A percentile compares a stretch with the other conserved stretches of the same genome.
phyloP scores from a whole-genome alignment of 2,888 invertebrate genomes.

The Brachypalpus laphriformis region DNA sequence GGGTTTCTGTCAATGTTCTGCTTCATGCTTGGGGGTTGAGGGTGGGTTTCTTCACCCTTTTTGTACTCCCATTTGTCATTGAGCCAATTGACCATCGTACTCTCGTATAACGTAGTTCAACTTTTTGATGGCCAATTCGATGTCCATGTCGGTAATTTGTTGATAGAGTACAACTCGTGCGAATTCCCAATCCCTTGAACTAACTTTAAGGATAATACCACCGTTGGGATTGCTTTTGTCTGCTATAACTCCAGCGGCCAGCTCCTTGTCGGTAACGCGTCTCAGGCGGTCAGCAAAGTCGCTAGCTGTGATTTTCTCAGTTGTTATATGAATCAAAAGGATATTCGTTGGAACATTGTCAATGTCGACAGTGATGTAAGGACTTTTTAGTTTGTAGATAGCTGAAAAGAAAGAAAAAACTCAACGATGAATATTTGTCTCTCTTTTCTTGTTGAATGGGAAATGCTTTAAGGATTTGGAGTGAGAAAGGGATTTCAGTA shows the following conservation, averaged over 20 bases:
- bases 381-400: constrained; percentile 85
- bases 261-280: constrained; percentile 82
- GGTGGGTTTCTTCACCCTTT: neutral
- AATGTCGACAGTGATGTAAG: constrained; percentile 86
- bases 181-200: constrained; percentile 85
- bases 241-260: constrained; percentile 84
- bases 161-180: constrained; percentile 89
- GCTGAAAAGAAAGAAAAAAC: constrained; percentile 81
- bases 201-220: constrained; percentile 85
- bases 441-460: neutral
- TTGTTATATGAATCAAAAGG: constrained; percentile 86
- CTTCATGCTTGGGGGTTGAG: neutral
- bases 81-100: constrained; percentile 81
- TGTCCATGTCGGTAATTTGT: constrained; percentile 87
- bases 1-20: constrained; percentile 34
- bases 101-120: constrained; percentile 87
- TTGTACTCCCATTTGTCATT: constrained; percentile 56
- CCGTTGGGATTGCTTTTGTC: constrained; percentile 75
- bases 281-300: constrained; percentile 85
- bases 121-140: constrained; percentile 88
- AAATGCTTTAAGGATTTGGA: neutral
- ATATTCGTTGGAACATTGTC: constrained; percentile 89
- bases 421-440: neutral
- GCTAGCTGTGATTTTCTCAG: constrained; percentile 84
- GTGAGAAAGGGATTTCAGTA: neutral